These are phyloP conservation scores for Metellina segmentata DNA, from an alignment of 2,888 invertebrate species.

Conservation along the genomic window DNA sequence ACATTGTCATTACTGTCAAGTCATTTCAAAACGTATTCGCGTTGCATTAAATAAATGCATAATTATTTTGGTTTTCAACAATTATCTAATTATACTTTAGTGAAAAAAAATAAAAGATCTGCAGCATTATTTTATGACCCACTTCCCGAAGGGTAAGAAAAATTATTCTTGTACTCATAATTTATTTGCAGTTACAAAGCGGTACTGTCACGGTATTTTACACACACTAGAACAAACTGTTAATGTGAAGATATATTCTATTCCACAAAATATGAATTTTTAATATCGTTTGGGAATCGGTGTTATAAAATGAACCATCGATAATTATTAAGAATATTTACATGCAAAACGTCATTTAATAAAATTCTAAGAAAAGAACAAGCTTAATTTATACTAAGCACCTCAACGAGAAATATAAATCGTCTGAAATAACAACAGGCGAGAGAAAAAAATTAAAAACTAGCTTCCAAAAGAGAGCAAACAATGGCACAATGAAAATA, in stretches of 20 bases:
- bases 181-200: too few relatives aligned
- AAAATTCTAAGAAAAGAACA: conserved; percentile 25
- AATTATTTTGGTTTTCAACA: too few relatives aligned
- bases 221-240: too few relatives aligned
- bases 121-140: too few relatives aligned
- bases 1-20: too few relatives aligned
- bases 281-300: not conserved
- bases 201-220: too few relatives aligned
- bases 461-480: conserved; percentile 34
- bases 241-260: not conserved
- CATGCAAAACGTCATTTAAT: conserved; percentile 10
- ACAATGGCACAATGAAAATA: conserved; percentile 59
- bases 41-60: too few relatives aligned
- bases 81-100: too few relatives aligned
- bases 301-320: not conserved
- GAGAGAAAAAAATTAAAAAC: conserved; percentile 47
- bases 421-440: not conserved
- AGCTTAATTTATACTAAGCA: conserved; percentile 54
- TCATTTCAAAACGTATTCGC: too few relatives aligned
- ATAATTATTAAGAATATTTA: conserved; percentile 55
- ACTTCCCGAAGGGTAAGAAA: too few relatives aligned
- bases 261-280: not conserved
- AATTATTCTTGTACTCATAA: too few relatives aligned
- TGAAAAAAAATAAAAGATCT: too few relatives aligned
- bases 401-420: conserved; percentile 50